Base-by-base conservation (phyloP, 1,140 invertebrate species). In the Diachasmimorpha longicaudata region DNA sequence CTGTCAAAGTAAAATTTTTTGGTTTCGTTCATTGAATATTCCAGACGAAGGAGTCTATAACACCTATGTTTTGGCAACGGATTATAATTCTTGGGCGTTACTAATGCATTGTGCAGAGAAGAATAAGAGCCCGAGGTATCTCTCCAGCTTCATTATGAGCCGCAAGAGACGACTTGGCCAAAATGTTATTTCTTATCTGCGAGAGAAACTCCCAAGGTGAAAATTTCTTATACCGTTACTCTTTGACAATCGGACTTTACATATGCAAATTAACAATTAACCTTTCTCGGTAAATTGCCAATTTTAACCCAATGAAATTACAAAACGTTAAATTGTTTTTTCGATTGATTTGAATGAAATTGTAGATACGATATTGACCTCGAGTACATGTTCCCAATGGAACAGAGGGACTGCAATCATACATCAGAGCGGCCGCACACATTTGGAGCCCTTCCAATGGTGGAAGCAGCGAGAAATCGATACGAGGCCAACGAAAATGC, bases 41-140 rank as follows among this genome's bases (percentile, higher is more conserved):
- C 85, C 69, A 96, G 95, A 96, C 87, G 94, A 96, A 89, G 95
- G 94, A n/a, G 90, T 96, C 73, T 96, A 96, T 86, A 96, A 96
- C 79, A 96, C 95, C 0, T 96, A 95, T 81, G 93, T 96, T 0
- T 82, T 96, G 78, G 95, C 96, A 83, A 94, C 94, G 0, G 95
- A 96, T 84, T 95, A 95, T 83, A 91, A 91, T 69, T 93, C 92
- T 1, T 96, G 95, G 95, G 91, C 93, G 0, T 87, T 96, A 39
- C 87, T 96, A 11, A 91, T 96, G 82, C 95, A 96, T 82, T 96
- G 95, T 79, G 95, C 95, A 3, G 95, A 96, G 82, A 95, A 96
- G 87, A 92, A 91, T 31, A 93, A 94, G 81, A 93, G 92, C 72
- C 92, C 93, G 0, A 90, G 95, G 58, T 96, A 96, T 83, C 87